Conservation (phyloP, 1,140 invertebrate species). For the Aphaenogaster floridana region DNA sequence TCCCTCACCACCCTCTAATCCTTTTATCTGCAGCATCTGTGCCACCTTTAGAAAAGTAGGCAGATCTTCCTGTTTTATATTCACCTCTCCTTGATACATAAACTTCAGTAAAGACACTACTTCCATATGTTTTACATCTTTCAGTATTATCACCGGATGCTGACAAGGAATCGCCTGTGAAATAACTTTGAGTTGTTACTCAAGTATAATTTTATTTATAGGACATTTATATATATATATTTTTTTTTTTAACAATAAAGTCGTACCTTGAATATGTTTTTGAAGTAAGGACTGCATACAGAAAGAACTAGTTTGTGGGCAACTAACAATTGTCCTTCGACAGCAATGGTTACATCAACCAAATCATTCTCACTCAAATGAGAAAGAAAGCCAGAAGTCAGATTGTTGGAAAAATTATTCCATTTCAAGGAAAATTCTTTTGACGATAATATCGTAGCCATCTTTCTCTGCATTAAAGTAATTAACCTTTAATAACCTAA, state of each 20-base stretch:
- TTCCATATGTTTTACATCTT: slow-evolving; percentile 92
- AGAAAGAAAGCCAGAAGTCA: slow-evolving; percentile 90
- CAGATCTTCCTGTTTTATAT: slow-evolving; percentile 94
- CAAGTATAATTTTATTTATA: slow-evolving; percentile 16
- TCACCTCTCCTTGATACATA: slow-evolving; percentile 95
- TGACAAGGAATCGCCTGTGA: slow-evolving; percentile 87
- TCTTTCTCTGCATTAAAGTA: slow-evolving; percentile 39
- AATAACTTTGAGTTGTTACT: slow-evolving; percentile 40
- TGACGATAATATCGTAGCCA: slow-evolving; percentile 82
- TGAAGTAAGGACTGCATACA: slow-evolving; percentile 94
- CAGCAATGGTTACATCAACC: slow-evolving; percentile 94
- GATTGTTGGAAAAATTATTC: slow-evolving; percentile 91
- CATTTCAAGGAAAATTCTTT: slow-evolving; percentile 91
- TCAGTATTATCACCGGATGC: slow-evolving; percentile 93
- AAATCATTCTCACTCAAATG: slow-evolving; percentile 91
- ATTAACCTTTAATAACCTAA: neutral
- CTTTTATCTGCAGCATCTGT: slow-evolving; percentile 94
- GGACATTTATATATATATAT: too few relatives aligned
- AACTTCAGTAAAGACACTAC: slow-evolving; percentile 93
- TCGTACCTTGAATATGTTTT: slow-evolving; percentile 93
- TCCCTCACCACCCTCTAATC: slow-evolving; percentile 85
- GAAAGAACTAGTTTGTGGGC: slow-evolving; percentile 94
- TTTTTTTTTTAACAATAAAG: slow-evolving; percentile 80
- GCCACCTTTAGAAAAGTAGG: slow-evolving; percentile 94
- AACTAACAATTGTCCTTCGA: slow-evolving; percentile 92